These are phyloP conservation scores for Malurus cyaneus DNA, from an alignment of 2,113 vertebrate genomes.

Conservation along the genomic window DNA sequence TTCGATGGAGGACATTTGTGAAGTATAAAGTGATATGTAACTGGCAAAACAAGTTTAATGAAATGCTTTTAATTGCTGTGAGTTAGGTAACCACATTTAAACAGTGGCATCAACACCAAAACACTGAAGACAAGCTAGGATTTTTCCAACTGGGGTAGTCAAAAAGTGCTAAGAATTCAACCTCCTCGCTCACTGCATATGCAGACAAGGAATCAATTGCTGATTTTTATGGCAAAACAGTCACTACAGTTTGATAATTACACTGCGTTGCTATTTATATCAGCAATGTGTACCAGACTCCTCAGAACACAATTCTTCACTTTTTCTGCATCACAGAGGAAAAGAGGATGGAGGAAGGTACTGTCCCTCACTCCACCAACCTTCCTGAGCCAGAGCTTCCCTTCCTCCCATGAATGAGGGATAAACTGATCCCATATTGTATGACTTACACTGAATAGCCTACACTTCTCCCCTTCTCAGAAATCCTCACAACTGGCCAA, in stretches of 20 bases:
- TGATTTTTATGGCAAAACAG: neutral
- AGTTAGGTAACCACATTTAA: conserved; percentile 33
- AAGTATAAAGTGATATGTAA: neutral
- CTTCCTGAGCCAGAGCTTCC: neutral
- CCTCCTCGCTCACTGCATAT: neutral
- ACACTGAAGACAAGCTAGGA: neutral
- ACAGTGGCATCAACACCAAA: neutral
- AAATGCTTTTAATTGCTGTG: neutral
- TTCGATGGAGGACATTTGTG: neutral
- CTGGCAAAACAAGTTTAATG: conserved; percentile 33
- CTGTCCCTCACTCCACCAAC: rapidly evolving
- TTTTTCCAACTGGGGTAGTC: neutral
- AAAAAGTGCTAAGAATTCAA: neutral
- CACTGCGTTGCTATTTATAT: neutral
- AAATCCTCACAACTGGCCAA: neutral
- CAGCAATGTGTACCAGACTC: neutral
- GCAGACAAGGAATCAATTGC: neutral
- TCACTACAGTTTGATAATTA: neutral
- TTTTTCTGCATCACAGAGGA: neutral
- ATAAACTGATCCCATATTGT: neutral
- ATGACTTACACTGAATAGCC: neutral
- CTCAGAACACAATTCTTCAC: neutral
- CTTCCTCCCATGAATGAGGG: neutral
- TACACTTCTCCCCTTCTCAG: neutral
- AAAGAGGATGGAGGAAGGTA: neutral